A percentile compares a stretch with the other conserved stretches of the same genome.
These are phyloP conservation scores for Passerculus sandwichensis DNA, from an alignment of 2,797 vertebrate species.

Conservation along the genomic window DNA sequence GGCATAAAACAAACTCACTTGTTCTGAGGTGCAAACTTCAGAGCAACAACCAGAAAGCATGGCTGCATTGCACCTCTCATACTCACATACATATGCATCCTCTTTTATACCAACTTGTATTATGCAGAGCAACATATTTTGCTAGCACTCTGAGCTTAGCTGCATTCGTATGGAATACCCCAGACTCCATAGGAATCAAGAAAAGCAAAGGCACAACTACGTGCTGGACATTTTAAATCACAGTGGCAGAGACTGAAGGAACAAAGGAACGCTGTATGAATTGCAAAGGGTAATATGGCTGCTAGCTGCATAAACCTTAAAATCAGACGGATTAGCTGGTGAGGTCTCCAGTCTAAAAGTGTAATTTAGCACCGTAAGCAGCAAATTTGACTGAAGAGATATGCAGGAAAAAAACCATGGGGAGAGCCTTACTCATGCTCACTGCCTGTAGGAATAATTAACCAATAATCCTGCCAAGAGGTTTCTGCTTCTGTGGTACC, in stretches of 20 bases:
- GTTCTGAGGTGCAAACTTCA: constrained; percentile 5
- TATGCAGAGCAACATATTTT: not conserved
- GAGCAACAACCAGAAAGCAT: not conserved
- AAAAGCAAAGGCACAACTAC: not conserved
- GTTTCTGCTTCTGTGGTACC: not conserved
- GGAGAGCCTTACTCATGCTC: rapidly evolving
- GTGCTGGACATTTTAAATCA: not conserved
- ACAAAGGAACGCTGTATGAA: not conserved
- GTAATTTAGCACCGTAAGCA: not conserved
- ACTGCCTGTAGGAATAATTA: not conserved
- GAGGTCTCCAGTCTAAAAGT: not conserved
- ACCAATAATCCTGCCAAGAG: not conserved
- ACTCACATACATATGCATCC: not conserved
- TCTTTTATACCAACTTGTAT: not conserved
- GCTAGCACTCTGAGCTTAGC: not conserved
- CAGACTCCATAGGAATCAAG: not conserved
- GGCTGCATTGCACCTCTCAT: not conserved
- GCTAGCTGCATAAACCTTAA: not conserved
- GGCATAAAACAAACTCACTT: not conserved
- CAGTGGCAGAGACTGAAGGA: not conserved
- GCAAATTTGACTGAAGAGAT: not conserved
- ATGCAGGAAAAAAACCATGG: not conserved
- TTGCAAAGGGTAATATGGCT: not conserved
- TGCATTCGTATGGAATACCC: not conserved
- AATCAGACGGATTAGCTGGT: not conserved